Evolutionary conservation across 2,113 vertebrate species (phyloP), one percentile per base, ranked within the genome.

Genomic region (Odocoileus virginianus): DNA sequence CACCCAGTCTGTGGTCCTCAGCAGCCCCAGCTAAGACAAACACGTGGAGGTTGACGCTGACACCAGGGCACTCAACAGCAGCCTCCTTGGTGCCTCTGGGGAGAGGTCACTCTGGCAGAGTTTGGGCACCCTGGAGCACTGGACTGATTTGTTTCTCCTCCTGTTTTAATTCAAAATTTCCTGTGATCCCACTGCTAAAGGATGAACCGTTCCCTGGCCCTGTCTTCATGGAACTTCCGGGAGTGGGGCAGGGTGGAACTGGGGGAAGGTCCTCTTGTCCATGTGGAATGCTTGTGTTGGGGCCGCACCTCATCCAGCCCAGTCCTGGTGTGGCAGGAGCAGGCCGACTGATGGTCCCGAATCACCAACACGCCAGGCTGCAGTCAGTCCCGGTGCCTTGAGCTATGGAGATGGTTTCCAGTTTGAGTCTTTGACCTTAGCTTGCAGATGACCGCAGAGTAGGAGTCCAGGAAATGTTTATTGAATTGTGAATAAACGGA

Each of bases 301-400:
- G 25, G n/a, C 25, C 3, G 10, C 13, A 27, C 25, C 30, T 36
- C 43, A 1, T 7, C 54, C 40, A 36, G 25, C 43, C 19, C 19
- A 17, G 47, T 47, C 25, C 71, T 25, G 30, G 40, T 64, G 33
- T 36, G 67, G 25, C 23, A 78, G 55, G 21, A 36, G 6, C 27
- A 19, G 0, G 0, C 8, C 1, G 7, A 21, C 6, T 57, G 6
- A 9, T 8, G 30, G 28, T 91, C 81, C 57, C 2, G 13, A 52
- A 13, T 45, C 11, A 54, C 1, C 7, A 25, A 4, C 7, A 0
- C 5, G 3, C 60, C 21, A 76, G 57, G 23, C 67, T 40, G 25
- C 27, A 25, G 25, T 91, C 90, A 43, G 50, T 43, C 36, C 19
- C 2, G 58, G 3, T 54, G n/a, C n/a, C n/a, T 54, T 25, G 47